phyloP scores from a whole-genome alignment of 2,797 vertebrate genomes.

The Oreochromis mossambicus region DNA sequence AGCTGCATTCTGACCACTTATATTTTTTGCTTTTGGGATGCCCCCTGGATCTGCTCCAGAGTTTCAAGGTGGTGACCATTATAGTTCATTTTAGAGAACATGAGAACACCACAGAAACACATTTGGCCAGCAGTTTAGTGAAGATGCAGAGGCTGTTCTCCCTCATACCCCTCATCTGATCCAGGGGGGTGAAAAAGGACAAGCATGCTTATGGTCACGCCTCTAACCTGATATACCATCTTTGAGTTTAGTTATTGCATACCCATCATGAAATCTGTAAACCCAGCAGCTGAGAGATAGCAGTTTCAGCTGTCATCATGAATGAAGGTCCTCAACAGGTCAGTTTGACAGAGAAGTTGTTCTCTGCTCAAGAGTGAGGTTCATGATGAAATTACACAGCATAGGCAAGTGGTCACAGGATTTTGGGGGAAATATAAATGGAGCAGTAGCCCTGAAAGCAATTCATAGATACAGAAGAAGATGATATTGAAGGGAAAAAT shows the following conservation, averaged over 20 bases:
- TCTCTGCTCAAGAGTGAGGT: background rate
- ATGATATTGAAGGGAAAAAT: background rate
- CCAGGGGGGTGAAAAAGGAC: background rate
- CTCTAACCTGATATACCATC: background rate
- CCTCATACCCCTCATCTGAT: background rate
- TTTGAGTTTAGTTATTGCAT: background rate
- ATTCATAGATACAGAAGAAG: background rate
- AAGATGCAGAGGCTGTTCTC: background rate
- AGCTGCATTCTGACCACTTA: background rate
- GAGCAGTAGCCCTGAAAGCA: background rate
- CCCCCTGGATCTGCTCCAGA: background rate
- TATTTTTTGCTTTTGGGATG: background rate
- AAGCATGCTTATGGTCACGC: background rate
- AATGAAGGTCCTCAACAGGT: background rate
- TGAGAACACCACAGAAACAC: background rate
- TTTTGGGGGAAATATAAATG: background rate
- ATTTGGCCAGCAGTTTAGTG: background rate
- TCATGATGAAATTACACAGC: background rate
- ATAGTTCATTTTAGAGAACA: background rate
- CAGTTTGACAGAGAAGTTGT: background rate
- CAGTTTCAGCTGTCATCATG: rapidly evolving
- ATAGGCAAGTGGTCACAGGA: background rate
- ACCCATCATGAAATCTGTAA: background rate
- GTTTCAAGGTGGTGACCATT: background rate
- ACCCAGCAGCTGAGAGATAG: background rate